Base-by-base conservation (phyloP, 2,888 invertebrate species). In the Leptinotarsa rubiginosa region DNA sequence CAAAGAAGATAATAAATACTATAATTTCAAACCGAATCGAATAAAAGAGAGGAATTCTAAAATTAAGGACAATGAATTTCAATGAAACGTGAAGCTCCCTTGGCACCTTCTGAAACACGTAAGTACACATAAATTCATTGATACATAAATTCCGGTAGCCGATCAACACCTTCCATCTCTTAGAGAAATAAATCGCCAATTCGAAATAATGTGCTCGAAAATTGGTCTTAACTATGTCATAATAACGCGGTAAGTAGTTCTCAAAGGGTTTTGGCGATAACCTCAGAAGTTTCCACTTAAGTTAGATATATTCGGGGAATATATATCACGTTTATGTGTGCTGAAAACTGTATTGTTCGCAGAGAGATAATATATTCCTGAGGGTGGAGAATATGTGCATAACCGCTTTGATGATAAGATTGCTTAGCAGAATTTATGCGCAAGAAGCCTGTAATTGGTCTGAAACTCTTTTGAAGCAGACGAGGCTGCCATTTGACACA, bases 171-270 rank as follows among this genome's bases (percentile, higher is more conserved):
- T 62, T 12, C 18, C 3, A 31, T n/a, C 62, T n/a, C 7, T 3
- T 10, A 41, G 16, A 13, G 62, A 12, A 31, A 62, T 62, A 71
- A 71, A 74, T 71, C 68, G 74, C 67, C 74, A 67, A 71, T 74
- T 74, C 31, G 65, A 65, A 74, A 69, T 75, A 68, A 75, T 75
- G 65, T 47, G 59, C 66, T 69, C 72, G 69, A 72, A 75, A 75
- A 75, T 75, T 75, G 75, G 72, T 69, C 69, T 59, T 75, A 75
- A 75, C 72, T 72, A 71, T 65, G 49, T n/a, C 56, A 25, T 75
- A 75, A 75, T 69, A 65, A 65, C 69, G 65, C n/a, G 15, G 50
- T 50, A 72, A 72, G 69, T 72, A 72, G 74, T 74, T 74, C 69
- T 73, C 70, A 31, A 65, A 74, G 74, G 70, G 70, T 56, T 65